Base-by-base conservation (phyloP, 2,888 invertebrate species). In the Notocelia uddmanniana region DNA sequence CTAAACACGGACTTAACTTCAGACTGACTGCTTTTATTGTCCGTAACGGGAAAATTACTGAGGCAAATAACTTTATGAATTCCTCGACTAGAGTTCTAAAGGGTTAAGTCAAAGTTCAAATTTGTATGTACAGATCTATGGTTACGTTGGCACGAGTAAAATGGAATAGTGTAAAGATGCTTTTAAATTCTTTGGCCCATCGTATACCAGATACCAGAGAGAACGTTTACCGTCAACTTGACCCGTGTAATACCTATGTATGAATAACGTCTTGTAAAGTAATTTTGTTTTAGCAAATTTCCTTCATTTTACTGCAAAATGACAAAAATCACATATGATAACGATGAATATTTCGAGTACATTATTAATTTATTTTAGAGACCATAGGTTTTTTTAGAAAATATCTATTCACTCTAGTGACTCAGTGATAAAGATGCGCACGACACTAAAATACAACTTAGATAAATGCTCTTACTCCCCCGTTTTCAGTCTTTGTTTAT, bases 131-230 rank as follows among this genome's bases (percentile, higher is more conserved):
- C n/a, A 9, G 2, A 11, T 18, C 10, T 23, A 15, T n/a, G 41
- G 9, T 48, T 55, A 37, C 23, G n/a, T 45, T 45, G n/a, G 45
- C 15, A n/a, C 18, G 2, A 5, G 26, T n/a, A 66, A n/a, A 70
- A 70, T 59, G 52, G 45, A 58, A 34, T 60, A 48, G 54, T 67
- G 70, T 60, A 60, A 59, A 60, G 34, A 66, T 48, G 60, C 54
- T 59, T 67, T 71, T 67, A 60, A 60, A 67, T 67, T 54, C 19
- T 69, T 67, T 60, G 45, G 52, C 41, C 54, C 71, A 18, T 48
- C 55, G 45, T 67, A 66, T n/a, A n/a, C n/a, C n/a, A n/a, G n/a
- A 52, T 23, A 18, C 18, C 31, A 34, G 41, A 54, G 52, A 31
- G 21, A 58, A 54, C 66, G 66, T 31, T 31, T 18, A 41, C 31